Base-by-base conservation (phyloP, 1,140 invertebrate species). In the Drosophila suzukii region DNA sequence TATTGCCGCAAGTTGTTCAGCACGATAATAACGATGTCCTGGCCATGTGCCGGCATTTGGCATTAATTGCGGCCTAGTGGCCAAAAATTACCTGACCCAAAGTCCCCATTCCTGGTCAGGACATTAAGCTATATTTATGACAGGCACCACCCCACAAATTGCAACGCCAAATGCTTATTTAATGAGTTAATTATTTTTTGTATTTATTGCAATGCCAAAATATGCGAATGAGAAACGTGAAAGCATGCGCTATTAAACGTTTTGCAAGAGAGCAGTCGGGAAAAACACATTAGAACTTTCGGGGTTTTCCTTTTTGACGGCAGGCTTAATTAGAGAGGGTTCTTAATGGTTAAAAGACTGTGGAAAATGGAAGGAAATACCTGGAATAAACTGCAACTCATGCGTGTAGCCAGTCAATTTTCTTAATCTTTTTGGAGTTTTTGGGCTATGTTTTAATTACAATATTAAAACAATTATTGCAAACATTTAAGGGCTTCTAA, bases 161-260 rank as follows among this genome's bases (percentile, higher is more conserved):
- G 81, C 76, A 88, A 71, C 83, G 79, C 83, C 83, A 88, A 89
- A 88, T 88, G 84, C 83, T 80, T 83, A 83, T 88, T 89, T 88
- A 88, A 88, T 89, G 83, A 88, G 84, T 89, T 88, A 88, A 88
- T 88, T 88, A 88, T 88, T 88, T 88, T 85, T 86, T 83, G 72
- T 88, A 88, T 89, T 88, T 86, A 86, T 86, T 88, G 83, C 83
- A 88, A 36, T 49, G 66, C 57, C 62, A 12, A 83, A 66, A 54
- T 81, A 75, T 74, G 61, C 78, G 82, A 71, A 75, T 66, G 55
- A 49, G 63, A 54, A 78, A 78, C 77, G 74, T 85, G 75, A 41
- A 86, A 86, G 75, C 82, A 85, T 76, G 76, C 62, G 75, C 83
- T 88, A 86, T 86, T 82, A 86, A 83, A 83, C 41, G 83, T 60